Percentiles rank a stretch among this genome's conserved stretches.
These are phyloP conservation scores for Nebria salina DNA, from an alignment of 2,888 invertebrate species.

Conservation along the genomic window DNA sequence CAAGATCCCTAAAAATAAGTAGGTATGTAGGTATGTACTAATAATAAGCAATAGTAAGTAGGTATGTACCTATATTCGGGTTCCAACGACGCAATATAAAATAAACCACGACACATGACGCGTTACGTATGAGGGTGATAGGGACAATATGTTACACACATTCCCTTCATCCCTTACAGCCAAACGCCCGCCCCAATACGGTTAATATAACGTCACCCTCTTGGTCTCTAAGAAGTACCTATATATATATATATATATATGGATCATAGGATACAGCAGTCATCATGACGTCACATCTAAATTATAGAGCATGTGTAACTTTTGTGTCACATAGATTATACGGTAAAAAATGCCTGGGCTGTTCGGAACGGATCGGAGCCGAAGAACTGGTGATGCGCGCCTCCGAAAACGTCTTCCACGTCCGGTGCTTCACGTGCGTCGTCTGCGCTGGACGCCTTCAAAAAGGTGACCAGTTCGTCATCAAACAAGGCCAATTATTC, in stretches of 20 bases:
- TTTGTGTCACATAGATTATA: slow-evolving; percentile 67
- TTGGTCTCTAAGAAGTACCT: background rate
- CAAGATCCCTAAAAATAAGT: too few relatives aligned
- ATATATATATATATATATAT: background rate
- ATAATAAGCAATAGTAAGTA: too few relatives aligned
- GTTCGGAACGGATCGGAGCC: slow-evolving; percentile 75
- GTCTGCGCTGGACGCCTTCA: slow-evolving; percentile 79
- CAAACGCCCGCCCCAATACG: too few relatives aligned
- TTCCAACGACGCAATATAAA: slow-evolving; percentile 54
- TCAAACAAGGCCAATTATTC: slow-evolving; percentile 80
- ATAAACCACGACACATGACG: slow-evolving; percentile 59
- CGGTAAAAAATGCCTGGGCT: slow-evolving; percentile 78
- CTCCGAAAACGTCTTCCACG: slow-evolving; percentile 78
- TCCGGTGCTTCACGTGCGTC: slow-evolving; percentile 81
- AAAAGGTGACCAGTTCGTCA: slow-evolving; percentile 84
- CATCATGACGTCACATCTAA: background rate
- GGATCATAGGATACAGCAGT: background rate
- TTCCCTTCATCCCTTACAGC: background rate
- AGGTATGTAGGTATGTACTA: too few relatives aligned
- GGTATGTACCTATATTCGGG: background rate
- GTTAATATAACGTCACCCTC: background rate
- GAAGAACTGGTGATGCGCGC: slow-evolving; percentile 85
- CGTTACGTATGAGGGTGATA: background rate
- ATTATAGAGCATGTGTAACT: too few relatives aligned
- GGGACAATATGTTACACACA: slow-evolving; percentile 14